These are phyloP conservation scores for Talpa occidentalis DNA, from an alignment of 2,113 vertebrate genomes.

Conservation along the genomic window DNA sequence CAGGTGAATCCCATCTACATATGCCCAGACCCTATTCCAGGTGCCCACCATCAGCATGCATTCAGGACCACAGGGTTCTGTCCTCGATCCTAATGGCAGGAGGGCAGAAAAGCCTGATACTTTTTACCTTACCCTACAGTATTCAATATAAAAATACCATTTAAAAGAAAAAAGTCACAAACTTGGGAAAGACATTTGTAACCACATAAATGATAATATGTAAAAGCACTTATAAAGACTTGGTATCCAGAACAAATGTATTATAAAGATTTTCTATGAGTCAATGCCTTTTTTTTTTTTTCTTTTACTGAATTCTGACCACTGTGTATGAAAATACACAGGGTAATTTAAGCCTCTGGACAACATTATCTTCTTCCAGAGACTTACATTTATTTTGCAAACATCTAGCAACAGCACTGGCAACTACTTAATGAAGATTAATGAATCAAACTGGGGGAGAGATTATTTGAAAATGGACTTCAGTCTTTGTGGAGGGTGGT, in stretches of 20 bases:
- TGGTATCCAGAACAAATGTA: neutral
- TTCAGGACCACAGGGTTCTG: too few species aligned
- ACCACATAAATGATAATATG: neutral
- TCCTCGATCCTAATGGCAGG: too few species aligned
- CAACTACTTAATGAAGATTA: neutral
- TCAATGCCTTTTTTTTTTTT: neutral
- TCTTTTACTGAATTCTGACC: slow-evolving; percentile 1
- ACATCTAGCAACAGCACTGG: neutral
- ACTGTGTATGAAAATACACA: neutral
- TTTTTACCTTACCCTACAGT: too few species aligned
- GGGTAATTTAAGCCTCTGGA: neutral
- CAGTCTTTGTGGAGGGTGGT: neutral
- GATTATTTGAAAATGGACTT: neutral
- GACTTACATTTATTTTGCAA: slow-evolving; percentile 18
- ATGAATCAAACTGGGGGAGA: neutral
- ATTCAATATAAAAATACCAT: neutral
- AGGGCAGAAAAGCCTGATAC: too few species aligned
- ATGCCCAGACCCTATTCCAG: too few species aligned
- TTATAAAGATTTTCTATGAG: neutral
- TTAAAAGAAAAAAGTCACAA: neutral
- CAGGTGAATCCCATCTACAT: too few species aligned
- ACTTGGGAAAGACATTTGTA: neutral
- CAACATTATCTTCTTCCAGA: neutral
- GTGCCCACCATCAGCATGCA: too few species aligned
- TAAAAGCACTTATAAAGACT: slow-evolving; percentile 20